Percentiles rank a stretch among this genome's conserved stretches.
Conservation (phyloP, 2,797 vertebrate species). For the Mus caroli region DNA sequence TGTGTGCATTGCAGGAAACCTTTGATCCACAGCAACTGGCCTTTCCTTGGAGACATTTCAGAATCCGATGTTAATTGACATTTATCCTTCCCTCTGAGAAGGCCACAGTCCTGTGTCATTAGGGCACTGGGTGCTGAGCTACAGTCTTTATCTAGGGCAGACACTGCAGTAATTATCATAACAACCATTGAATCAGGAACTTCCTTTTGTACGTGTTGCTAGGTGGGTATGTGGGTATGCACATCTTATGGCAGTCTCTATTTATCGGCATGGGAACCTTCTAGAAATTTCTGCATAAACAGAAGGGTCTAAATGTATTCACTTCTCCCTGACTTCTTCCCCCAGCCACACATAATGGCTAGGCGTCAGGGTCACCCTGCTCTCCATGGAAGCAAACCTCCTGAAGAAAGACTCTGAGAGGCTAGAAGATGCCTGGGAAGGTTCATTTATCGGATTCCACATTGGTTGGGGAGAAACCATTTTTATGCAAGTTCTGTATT, state of each 20-base stretch:
- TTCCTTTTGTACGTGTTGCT: slow-evolving; percentile 53
- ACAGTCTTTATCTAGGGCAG: slow-evolving; percentile 28
- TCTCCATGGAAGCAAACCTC: background rate
- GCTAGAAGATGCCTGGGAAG: background rate
- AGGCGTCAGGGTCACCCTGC: background rate
- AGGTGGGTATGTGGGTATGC: slow-evolving; percentile 23
- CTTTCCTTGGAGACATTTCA: slow-evolving; percentile 48
- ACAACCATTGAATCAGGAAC: slow-evolving; percentile 40
- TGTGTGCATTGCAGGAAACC: background rate
- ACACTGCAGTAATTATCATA: slow-evolving; percentile 58
- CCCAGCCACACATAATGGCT: background rate
- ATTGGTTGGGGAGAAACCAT: background rate
- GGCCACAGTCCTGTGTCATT: background rate
- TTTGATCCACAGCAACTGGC: background rate
- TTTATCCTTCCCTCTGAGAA: background rate
- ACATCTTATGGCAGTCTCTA: background rate
- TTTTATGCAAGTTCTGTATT: slow-evolving; percentile 14
- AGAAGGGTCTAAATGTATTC: slow-evolving; percentile 44
- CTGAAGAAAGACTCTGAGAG: background rate
- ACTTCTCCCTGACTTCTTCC: background rate
- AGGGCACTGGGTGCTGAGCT: background rate
- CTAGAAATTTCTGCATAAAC: slow-evolving; percentile 23
- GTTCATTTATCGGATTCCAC: background rate
- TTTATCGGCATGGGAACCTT: background rate
- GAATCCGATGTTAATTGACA: slow-evolving; percentile 63